Base-by-base conservation (phyloP, 2,797 vertebrate genomes). In the Hydrolagus colliei region DNA sequence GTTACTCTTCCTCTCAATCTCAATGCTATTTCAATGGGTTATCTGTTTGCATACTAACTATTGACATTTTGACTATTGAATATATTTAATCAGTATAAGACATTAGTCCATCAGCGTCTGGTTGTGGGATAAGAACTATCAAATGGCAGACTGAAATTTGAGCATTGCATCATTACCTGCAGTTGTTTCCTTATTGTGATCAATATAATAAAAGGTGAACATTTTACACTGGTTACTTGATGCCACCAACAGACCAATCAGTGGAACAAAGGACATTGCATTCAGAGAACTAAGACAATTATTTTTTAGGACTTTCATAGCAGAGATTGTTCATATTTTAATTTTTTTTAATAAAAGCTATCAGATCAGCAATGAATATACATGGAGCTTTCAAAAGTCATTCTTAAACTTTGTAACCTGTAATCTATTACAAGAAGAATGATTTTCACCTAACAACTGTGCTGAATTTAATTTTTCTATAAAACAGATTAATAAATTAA, bases 401-500 rank as follows among this genome's bases (percentile, higher is more conserved):
- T 52, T 80, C 20, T 68, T 14, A 71, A 20, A 14, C 12, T 84
- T 71, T 84, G 79, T 71, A 84, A 68, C 32, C 20, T 71, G 32
- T 79, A 22, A 27, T 35, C 65, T 84, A 65, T 32, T 68, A 82
- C 63, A 82, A 68, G 65, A 71, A 32, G 79, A 71, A 84, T 77
- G 65, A 84, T 67, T 84, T 71, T 68, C 18, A 71, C 16, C 13
- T 41, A 10, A 52, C 41, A 52, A 63, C 78, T 67, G 22, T 20
- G 6, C 62, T 82, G 32, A 82, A 68, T 9, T 67, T 82, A 63
- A 9, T 65, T 10, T 79, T 79, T 9, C 41, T 68, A 35, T 3
- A 3, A 52, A 52, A 52, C 79, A 84, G 32, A 84, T 68, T 71
- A 35, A 41, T 84, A 68, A 84, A 41, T 84, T 84, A 84, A 84